Evolutionary conservation across 2,113 vertebrate genomes (phyloP).

Genomic region (Miniopterus natalensis): DNA sequence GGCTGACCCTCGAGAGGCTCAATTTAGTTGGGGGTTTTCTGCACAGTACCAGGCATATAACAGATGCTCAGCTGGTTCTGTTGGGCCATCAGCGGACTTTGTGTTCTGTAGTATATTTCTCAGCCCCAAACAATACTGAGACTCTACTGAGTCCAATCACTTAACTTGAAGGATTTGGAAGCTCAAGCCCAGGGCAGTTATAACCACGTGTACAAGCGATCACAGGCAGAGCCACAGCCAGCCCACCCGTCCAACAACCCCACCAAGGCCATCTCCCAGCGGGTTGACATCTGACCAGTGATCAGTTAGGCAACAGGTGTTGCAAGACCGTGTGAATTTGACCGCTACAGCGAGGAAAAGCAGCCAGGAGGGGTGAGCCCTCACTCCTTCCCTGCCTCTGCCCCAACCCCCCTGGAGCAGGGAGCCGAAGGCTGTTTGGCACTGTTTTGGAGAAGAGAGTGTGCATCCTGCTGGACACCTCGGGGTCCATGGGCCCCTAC

Average conservation of each 20-base stretch:
- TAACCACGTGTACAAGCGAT: not conserved
- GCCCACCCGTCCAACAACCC: no score
- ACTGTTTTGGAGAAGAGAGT: slow-evolving; percentile 89
- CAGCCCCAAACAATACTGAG: not conserved
- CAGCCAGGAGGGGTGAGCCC: not conserved
- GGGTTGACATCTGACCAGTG: not conserved
- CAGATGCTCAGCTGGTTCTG: not conserved
- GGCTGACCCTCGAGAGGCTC: not conserved
- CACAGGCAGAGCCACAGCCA: not conserved
- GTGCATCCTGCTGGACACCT: slow-evolving; percentile 91
- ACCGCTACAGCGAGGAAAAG: not conserved
- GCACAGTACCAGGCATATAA: not conserved
- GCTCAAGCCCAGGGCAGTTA: not conserved
- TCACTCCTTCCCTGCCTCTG: not conserved
- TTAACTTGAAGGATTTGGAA: not conserved
- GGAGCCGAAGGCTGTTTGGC: slow-evolving; percentile 90
- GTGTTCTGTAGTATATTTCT: not conserved
- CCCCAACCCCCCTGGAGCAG: slow-evolving; percentile 77
- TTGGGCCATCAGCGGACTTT: not conserved
- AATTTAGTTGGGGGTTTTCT: not conserved
- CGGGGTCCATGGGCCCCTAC: slow-evolving; percentile 89
- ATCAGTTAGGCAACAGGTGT: not conserved
- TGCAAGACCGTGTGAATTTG: not conserved
- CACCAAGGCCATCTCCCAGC: not conserved
- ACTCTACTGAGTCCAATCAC: not conserved